A percentile compares a stretch with the other conserved stretches of the same genome.
Conservation (phyloP, 2,797 vertebrate genomes). For the Hipposideros larvatus region DNA sequence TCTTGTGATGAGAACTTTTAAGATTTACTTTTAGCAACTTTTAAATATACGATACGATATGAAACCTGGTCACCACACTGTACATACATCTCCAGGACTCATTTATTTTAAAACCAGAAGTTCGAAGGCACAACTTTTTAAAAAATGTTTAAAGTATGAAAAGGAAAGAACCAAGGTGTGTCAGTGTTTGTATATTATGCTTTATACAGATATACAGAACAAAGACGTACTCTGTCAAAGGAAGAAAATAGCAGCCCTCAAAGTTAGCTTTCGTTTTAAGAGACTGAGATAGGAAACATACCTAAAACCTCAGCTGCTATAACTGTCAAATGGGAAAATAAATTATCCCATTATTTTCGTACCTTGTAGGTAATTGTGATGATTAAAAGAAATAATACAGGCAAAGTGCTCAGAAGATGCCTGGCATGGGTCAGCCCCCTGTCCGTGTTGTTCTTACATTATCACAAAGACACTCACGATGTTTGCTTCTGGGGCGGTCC, state of each 20-base stretch:
- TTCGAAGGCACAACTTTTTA: neutral
- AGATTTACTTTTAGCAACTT: neutral
- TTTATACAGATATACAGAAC: neutral
- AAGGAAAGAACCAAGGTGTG: neutral
- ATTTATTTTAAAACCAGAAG: neutral
- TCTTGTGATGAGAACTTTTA: neutral
- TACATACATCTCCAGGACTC: neutral
- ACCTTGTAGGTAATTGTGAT: neutral
- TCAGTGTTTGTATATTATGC: neutral
- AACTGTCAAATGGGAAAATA: neutral
- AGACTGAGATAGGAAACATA: neutral
- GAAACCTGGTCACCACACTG: neutral
- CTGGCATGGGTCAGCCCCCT: neutral
- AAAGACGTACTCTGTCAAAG: neutral
- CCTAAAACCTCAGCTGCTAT: neutral
- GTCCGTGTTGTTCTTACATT: no score
- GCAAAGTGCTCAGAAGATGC: neutral
- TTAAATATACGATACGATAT: neutral
- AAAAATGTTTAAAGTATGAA: conserved; percentile 3
- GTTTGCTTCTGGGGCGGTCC: no score
- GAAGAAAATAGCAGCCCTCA: neutral
- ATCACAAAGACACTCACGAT: no score
- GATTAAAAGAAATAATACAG: neutral
- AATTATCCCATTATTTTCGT: neutral
- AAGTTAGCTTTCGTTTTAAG: neutral